Conservation (phyloP, 1,140 invertebrate species). For the Temnothorax longispinosus region DNA sequence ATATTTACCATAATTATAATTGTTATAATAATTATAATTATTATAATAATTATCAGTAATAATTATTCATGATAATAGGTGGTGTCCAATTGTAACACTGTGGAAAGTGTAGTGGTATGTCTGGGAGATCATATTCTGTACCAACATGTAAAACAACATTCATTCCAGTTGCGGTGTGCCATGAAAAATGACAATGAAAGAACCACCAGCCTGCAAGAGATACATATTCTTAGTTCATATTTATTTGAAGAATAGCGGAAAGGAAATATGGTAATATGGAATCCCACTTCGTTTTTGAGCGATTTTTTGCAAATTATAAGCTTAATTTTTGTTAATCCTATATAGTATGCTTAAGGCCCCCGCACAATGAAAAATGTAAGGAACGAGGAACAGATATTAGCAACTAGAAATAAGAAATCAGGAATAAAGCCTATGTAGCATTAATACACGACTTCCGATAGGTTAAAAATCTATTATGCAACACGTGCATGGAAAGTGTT, state of each 20-base stretch:
- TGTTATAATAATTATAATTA: background rate
- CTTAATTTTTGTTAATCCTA: no score
- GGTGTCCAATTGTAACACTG: conserved; percentile 70
- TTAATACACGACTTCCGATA: no score
- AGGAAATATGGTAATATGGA: no score
- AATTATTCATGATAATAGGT: background rate
- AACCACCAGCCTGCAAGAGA: conserved; percentile 83
- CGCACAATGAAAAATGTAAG: no score
- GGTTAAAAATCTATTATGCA: no score
- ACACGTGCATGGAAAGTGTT: no score
- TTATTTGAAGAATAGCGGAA: background rate
- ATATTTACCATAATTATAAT: background rate
- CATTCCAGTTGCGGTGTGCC: conserved; percentile 85
- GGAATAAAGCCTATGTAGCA: no score
- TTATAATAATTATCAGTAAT: background rate
- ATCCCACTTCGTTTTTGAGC: no score
- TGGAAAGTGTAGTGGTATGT: conserved; percentile 82
- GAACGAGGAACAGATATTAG: no score
- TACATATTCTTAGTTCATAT: background rate
- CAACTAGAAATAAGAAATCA: no score
- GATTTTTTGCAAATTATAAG: no score
- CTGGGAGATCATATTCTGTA: conserved; percentile 77
- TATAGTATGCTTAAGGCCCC: no score
- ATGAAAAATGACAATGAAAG: conserved; percentile 85
- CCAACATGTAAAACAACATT: conserved; percentile 84